These are phyloP conservation scores for Drosophila kanapiae DNA, from an alignment of 1,140 invertebrate genomes.

Conservation along the genomic window DNA sequence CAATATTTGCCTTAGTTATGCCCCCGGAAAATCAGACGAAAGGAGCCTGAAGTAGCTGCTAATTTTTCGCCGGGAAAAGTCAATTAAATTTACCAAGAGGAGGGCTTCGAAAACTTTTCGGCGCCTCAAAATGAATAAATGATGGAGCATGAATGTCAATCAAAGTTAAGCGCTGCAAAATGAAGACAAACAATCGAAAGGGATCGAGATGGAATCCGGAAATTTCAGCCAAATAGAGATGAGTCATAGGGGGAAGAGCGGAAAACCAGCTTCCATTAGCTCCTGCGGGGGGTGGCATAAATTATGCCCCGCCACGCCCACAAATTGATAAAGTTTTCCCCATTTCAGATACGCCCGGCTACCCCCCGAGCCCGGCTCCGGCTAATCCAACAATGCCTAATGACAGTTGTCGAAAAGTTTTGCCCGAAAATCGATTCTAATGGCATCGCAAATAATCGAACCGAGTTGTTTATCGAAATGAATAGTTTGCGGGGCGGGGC, in stretches of 20 bases:
- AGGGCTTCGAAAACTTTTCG: conserved; percentile 43
- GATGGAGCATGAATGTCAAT: conserved; percentile 82
- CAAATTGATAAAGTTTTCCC: conserved; percentile 78
- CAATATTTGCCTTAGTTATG: conserved; percentile 59
- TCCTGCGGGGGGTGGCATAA: conserved; percentile 54
- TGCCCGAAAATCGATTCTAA: conserved; percentile 76
- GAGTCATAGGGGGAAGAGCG: conserved; percentile 52
- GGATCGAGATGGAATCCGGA: conserved; percentile 55
- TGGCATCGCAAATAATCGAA: conserved; percentile 78
- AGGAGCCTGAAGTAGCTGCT: conserved; percentile 32
- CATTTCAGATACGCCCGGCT: conserved; percentile 9
- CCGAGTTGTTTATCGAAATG: conserved; percentile 70
- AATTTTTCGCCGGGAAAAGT: conserved; percentile 55
- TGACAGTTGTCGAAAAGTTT: conserved; percentile 80
- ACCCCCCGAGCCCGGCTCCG: not conserved
- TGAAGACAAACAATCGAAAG: conserved; percentile 63
- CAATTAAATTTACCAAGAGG: conserved; percentile 49
- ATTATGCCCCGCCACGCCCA: conserved; percentile 75
- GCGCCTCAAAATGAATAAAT: conserved; percentile 77
- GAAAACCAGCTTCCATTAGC: conserved; percentile 60
- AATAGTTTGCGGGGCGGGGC: conserved; percentile 27
- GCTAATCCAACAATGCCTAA: conserved; percentile 74
- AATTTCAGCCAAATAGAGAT: conserved; percentile 57
- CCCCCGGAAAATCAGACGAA: conserved; percentile 19
- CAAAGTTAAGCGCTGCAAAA: conserved; percentile 71